Evolutionary conservation across 2,888 invertebrate genomes (phyloP).

Genomic region (Torymus tubicola): DNA sequence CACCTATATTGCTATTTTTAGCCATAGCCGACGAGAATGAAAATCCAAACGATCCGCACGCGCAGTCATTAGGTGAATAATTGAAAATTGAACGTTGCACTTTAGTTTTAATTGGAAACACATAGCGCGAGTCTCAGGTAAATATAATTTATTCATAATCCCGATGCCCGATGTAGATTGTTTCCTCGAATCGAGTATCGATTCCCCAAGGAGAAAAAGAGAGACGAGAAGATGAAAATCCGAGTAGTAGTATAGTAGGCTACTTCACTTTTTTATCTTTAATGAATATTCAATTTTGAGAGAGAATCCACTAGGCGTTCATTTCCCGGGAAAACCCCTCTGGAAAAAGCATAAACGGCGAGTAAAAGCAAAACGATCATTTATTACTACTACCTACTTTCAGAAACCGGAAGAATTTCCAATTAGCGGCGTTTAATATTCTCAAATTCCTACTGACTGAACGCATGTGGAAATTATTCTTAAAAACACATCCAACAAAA

Average conservation of each 20-base stretch:
- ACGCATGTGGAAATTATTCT: not conserved
- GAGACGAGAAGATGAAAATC: slow-evolving; percentile 7
- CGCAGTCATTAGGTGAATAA: not conserved
- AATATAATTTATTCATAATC: not conserved
- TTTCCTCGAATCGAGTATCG: not conserved
- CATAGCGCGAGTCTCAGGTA: not conserved
- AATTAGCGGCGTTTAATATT: too few species aligned
- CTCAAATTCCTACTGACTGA: not conserved
- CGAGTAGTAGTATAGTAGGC: not conserved
- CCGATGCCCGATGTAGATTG: not conserved
- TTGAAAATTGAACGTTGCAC: slow-evolving; percentile 1
- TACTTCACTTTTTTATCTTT: not conserved
- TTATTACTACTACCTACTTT: too few species aligned
- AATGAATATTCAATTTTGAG: slow-evolving; percentile 20
- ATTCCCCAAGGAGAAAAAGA: not conserved
- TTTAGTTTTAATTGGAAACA: slow-evolving; percentile 12
- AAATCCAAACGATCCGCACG: too few species aligned
- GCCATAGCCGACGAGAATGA: too few species aligned
- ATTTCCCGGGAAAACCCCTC: too few species aligned
- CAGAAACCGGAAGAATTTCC: too few species aligned
- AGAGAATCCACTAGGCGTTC: too few species aligned
- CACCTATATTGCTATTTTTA: too few species aligned
- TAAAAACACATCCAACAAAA: slow-evolving; percentile 5
- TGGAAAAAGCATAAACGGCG: too few species aligned
- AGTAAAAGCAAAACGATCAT: too few species aligned